Evolutionary conservation across 2,797 vertebrate species (phyloP).

Genomic region (Ceryle rudis): DNA sequence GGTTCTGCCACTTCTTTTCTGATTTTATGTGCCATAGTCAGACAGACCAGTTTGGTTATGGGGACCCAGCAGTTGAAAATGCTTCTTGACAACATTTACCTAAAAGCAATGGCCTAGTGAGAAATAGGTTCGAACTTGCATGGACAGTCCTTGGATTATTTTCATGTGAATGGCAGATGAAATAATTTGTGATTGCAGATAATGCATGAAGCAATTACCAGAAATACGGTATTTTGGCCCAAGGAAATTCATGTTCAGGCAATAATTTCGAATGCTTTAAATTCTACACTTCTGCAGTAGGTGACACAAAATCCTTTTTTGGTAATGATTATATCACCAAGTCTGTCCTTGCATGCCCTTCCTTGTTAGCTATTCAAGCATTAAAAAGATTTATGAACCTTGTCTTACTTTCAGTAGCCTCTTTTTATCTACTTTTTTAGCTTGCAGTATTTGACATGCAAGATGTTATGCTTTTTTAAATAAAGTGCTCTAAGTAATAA

Average conservation of each 20-base stretch:
- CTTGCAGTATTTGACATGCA: not conserved
- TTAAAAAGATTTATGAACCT: conserved; percentile 47
- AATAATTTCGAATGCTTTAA: conserved; percentile 54
- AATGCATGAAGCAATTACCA: conserved; percentile 53
- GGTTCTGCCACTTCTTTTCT: not conserved
- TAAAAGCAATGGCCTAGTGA: not conserved
- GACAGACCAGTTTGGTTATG: not conserved
- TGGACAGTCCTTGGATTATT: conserved; percentile 32
- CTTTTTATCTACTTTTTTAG: not conserved
- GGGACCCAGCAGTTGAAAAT: not conserved
- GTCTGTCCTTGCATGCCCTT: conserved; percentile 63
- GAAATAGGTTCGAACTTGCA: conserved; percentile 19
- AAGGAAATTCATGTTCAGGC: conserved; percentile 58
- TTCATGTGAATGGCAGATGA: conserved; percentile 42
- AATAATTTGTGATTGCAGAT: conserved; percentile 57
- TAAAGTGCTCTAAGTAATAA: not conserved
- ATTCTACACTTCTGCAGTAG: conserved; percentile 42
- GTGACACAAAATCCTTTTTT: conserved; percentile 62
- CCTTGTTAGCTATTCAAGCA: conserved; percentile 42
- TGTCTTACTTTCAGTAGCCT: not conserved
- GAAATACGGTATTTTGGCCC: conserved; percentile 58
- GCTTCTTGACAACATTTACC: not conserved
- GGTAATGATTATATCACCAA: conserved; percentile 44
- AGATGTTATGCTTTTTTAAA: not conserved
- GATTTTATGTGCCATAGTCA: fast-evolving